A percentile compares a stretch with the other conserved stretches of the same genome.
Conservation (phyloP, 2,797 vertebrate genomes). For the Heliangelus exortis region DNA sequence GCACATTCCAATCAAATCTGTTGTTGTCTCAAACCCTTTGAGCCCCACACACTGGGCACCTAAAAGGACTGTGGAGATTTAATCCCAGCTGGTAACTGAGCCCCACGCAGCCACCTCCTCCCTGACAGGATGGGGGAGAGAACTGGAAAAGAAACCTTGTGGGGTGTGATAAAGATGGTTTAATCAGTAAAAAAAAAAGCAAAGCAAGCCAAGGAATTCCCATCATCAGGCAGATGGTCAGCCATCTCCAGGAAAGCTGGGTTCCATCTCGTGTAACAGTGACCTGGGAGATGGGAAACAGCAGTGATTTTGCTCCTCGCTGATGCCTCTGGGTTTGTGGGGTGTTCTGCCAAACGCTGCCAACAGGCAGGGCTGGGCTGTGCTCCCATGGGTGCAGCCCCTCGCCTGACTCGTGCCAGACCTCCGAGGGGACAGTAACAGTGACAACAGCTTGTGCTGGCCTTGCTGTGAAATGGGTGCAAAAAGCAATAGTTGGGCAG, state of each 20-base stretch:
- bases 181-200: neutral
- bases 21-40: too few relatives aligned
- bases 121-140: neutral
- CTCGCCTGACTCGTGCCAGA: neutral
- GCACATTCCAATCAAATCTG: too few relatives aligned
- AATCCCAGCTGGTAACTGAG: too few relatives aligned
- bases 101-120: too few relatives aligned
- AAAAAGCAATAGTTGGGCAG: rapidly evolving
- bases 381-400: neutral
- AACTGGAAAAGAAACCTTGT: neutral
- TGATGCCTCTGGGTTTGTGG: neutral
- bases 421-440: neutral
- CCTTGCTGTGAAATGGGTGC: neutral
- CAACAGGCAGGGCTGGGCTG: neutral
- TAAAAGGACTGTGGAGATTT: neutral
- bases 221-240: neutral
- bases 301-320: neutral
- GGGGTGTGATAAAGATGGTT: neutral
- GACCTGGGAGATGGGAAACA: neutral
- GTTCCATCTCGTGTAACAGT: neutral
- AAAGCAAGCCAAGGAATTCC: neutral
- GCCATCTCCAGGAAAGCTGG: neutral
- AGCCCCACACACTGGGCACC: too few relatives aligned
- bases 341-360: neutral
- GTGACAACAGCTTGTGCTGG: neutral